Conservation (phyloP, 2,888 invertebrate species). For the Bombylius discolor region DNA sequence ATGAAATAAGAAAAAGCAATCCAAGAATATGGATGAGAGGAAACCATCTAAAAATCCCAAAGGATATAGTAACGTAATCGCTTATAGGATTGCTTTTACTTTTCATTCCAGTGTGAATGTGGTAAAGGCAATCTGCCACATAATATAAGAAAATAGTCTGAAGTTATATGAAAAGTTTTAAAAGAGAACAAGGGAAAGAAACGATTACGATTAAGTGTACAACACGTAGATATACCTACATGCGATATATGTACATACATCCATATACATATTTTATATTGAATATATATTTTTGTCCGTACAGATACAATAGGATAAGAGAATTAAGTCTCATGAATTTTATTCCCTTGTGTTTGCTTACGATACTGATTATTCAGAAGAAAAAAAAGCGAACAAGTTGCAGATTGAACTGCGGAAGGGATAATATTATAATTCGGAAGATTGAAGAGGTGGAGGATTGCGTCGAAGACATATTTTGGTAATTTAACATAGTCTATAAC, state of each 20-base stretch:
- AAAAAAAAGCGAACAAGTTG: not conserved
- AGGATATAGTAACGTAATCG: conserved; percentile 21
- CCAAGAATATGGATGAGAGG: not conserved
- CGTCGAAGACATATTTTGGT: not conserved
- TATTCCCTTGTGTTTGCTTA: conserved; percentile 1
- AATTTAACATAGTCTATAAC: not conserved
- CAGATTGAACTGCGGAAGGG: not conserved
- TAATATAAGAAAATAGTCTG: no score
- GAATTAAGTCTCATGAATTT: conserved; percentile 9
- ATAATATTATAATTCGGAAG: not conserved
- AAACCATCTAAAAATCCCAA: conserved; percentile 14
- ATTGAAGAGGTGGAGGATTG: not conserved
- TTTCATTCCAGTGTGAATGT: not conserved
- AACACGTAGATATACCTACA: not conserved
- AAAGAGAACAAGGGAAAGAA: no score
- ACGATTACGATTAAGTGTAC: no score
- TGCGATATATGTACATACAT: no score
- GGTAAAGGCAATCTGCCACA: not conserved
- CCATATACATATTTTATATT: no score
- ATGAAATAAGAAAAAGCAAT: not conserved
- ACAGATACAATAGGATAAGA: not conserved
- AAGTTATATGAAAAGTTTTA: no score
- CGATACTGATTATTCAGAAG: conserved; percentile 1
- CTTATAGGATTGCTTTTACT: conserved; percentile 20
- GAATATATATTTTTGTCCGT: no score